Conservation (phyloP, 2,113 vertebrate genomes). For the Struthio camelus region DNA sequence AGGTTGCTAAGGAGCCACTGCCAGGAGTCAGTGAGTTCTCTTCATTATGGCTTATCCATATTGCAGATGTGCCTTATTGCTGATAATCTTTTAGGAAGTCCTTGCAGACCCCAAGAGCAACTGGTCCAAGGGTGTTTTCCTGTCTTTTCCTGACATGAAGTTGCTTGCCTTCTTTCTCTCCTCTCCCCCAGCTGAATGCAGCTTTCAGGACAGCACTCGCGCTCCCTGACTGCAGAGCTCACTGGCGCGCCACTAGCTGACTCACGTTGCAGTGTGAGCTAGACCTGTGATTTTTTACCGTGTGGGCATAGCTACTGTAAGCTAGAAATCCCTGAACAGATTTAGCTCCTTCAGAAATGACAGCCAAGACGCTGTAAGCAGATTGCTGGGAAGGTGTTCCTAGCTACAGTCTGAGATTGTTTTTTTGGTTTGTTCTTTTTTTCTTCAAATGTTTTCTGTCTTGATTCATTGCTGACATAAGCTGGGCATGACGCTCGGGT, state of each 20-base stretch:
- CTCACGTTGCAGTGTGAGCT: background rate
- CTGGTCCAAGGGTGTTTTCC: background rate
- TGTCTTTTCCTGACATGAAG: background rate
- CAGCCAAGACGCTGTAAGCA: background rate
- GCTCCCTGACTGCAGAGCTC: background rate
- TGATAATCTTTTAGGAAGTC: background rate
- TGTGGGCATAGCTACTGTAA: background rate
- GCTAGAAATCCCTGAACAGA: conserved; percentile 1
- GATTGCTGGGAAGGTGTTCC: conserved; percentile 23
- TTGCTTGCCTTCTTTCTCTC: background rate
- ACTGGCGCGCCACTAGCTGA: background rate
- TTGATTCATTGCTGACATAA: conserved; percentile 20
- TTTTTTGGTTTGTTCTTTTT: background rate
- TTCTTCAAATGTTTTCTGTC: background rate
- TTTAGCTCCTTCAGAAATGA: background rate
- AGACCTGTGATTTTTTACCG: background rate
- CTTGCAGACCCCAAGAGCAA: background rate
- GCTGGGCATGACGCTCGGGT: background rate
- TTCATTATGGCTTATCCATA: accelerated
- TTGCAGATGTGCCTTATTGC: background rate
- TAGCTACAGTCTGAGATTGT: background rate
- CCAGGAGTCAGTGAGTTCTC: background rate
- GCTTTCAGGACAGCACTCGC: background rate
- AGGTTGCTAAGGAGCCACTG: accelerated
- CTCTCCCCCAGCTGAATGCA: accelerated